Conservation (phyloP, 2,113 vertebrate species). For the Panthera uncia region DNA sequence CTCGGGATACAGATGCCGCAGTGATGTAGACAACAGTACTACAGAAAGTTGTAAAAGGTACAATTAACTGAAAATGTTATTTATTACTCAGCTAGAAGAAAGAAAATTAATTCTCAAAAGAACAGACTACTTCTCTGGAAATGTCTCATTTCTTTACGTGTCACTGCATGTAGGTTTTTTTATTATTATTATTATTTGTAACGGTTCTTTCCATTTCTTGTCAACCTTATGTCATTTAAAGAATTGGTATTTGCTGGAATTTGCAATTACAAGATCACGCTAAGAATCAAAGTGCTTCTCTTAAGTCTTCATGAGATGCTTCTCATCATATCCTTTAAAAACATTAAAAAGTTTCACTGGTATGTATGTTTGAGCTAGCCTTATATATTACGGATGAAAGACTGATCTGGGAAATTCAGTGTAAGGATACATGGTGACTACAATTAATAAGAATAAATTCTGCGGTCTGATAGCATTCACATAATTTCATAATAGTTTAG, state of each 20-base stretch:
- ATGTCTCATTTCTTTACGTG: constrained; percentile 58
- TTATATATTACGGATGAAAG: background rate
- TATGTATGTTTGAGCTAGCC: background rate
- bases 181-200: constrained; percentile 23
- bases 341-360: background rate
- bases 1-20: background rate
- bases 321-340: background rate
- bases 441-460: background rate
- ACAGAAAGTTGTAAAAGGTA: background rate
- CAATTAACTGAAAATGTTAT: constrained; percentile 36
- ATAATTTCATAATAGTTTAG: background rate
- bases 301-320: background rate
- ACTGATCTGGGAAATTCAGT: background rate
- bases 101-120: constrained; percentile 58
- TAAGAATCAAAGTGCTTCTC: background rate
- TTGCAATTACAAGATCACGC: background rate
- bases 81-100: constrained; percentile 56
- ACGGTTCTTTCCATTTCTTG: constrained; percentile 64
- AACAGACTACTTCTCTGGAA: constrained; percentile 50
- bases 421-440: background rate
- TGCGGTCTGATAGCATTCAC: background rate
- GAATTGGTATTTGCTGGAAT: constrained; percentile 4
- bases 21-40: background rate
- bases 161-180: background rate
- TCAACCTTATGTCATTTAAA: constrained; percentile 51